A percentile compares a stretch with the other conserved stretches of the same genome.
These are phyloP conservation scores for Rhynchopsitta pachyrhyncha DNA, from an alignment of 2,113 vertebrate genomes.

Conservation along the genomic window DNA sequence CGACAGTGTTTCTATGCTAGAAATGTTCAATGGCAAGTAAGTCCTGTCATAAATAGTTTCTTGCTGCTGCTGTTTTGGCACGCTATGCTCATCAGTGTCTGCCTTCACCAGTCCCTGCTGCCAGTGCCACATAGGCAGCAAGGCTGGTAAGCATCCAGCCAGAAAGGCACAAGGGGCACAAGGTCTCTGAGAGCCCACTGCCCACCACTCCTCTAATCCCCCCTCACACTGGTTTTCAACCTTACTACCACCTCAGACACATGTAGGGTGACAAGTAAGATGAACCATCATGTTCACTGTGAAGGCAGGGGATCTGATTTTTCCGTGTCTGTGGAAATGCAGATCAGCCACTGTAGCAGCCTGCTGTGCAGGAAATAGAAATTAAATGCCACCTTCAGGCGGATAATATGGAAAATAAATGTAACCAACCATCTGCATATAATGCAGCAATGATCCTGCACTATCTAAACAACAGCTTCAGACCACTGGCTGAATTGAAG, in stretches of 20 bases:
- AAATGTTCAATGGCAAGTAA: not conserved
- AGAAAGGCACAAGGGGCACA: not conserved
- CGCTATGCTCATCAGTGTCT: not conserved
- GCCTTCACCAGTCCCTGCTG: not conserved
- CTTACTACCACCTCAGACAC: not conserved
- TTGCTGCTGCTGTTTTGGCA: not conserved
- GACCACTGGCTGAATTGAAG: not conserved
- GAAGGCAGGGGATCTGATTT: not conserved
- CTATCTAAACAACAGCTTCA: not conserved
- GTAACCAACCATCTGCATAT: not conserved
- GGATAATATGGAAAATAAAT: not conserved
- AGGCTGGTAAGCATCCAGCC: accelerated
- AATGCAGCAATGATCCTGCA: not conserved
- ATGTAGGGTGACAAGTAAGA: not conserved
- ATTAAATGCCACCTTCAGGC: not conserved
- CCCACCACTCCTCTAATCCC: not conserved
- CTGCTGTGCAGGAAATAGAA: not conserved
- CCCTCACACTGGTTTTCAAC: not conserved
- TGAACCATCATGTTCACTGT: accelerated
- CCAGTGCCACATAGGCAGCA: not conserved
- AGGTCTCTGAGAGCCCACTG: not conserved
- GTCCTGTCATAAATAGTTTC: not conserved
- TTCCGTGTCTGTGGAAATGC: not conserved
- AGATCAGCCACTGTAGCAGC: not conserved
- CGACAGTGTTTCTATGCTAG: not conserved